Conservation (phyloP, 2,113 vertebrate species). For the Silurus asotus region DNA sequence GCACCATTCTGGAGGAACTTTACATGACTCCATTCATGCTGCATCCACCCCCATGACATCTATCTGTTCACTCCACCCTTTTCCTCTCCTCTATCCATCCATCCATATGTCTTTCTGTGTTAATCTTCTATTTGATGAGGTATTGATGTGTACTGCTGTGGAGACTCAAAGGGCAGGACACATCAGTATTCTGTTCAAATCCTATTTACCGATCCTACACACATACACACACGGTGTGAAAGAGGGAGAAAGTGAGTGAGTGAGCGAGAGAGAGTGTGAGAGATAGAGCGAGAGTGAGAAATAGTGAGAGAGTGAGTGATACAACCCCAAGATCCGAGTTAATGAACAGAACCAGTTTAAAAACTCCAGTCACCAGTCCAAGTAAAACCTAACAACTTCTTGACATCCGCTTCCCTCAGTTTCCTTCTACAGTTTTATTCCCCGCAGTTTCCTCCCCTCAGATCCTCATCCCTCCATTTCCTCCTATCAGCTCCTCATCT, state of each 20-base stretch:
- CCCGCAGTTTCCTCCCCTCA: no score
- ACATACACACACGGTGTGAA: no score
- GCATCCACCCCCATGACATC: neutral
- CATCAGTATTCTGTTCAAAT: slow-evolving; percentile 19
- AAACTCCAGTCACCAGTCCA: neutral
- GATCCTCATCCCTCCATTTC: no score
- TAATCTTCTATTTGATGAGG: slow-evolving; percentile 11
- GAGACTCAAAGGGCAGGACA: neutral
- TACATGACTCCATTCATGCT: neutral
- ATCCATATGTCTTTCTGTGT: neutral
- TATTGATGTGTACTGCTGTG: slow-evolving; percentile 10
- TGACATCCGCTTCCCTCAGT: neutral
- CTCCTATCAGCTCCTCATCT: no score
- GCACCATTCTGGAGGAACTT: neutral
- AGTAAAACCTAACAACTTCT: neutral
- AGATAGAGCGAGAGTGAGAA: no score
- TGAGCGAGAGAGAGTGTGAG: no score
- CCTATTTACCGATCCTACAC: neutral
- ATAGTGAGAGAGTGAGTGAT: neutral
- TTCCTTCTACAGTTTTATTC: no score
- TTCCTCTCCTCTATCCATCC: neutral
- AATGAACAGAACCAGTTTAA: neutral
- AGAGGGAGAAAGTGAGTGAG: no score
- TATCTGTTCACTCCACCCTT: neutral
- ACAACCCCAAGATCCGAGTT: neutral